Evolutionary conservation across 2,797 vertebrate species (phyloP).

Genomic region (Monodelphis domestica): DNA sequence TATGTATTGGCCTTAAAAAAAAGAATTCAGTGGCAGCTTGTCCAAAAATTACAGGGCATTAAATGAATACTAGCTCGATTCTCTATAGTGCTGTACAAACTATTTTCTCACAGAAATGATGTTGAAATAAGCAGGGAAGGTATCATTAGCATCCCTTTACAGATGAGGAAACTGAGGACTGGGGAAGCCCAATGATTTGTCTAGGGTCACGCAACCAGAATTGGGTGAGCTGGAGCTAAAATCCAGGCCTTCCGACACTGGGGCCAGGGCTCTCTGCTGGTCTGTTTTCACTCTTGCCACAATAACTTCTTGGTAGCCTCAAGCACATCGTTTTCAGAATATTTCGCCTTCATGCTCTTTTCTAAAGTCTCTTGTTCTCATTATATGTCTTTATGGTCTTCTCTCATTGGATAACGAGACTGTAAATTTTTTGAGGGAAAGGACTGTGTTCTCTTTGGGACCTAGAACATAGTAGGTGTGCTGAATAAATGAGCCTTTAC

Average conservation of each 20-base stretch:
- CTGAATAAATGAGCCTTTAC: background rate
- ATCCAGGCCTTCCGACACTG: background rate
- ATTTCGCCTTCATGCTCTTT: background rate
- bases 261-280: background rate
- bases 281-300: background rate
- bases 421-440: background rate
- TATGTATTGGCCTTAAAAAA: constrained; percentile 79
- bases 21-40: constrained; percentile 73
- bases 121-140: background rate
- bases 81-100: background rate
- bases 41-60: constrained; percentile 38
- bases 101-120: background rate
- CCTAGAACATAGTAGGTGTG: background rate
- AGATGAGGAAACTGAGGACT: background rate
- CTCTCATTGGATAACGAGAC: background rate
- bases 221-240: background rate
- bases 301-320: background rate
- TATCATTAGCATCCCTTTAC: background rate
- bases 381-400: background rate
- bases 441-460: background rate
- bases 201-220: background rate
- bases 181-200: background rate
- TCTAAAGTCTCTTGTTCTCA: background rate
- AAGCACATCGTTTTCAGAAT: background rate
- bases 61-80: background rate